phyloP scores from a whole-genome alignment of 2,888 invertebrate genomes.

The Leucophora obtusa region DNA sequence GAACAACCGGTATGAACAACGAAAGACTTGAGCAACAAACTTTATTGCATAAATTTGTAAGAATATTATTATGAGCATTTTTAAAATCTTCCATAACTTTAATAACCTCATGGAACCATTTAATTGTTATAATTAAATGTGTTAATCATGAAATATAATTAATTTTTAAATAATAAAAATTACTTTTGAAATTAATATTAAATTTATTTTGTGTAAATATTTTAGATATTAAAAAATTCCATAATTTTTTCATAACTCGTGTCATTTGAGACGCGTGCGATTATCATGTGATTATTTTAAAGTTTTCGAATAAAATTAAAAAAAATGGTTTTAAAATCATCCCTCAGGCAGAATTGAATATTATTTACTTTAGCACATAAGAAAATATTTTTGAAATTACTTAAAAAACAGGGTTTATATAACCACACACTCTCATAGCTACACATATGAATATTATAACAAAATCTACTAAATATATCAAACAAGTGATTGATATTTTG shows the following conservation, averaged over 20 bases:
- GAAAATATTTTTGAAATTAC: background rate
- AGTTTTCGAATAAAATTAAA: background rate
- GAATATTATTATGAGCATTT: background rate
- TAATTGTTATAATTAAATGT: conserved; percentile 54
- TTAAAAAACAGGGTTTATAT: background rate
- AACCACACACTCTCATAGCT: conserved; percentile 5
- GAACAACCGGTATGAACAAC: conserved; percentile 40
- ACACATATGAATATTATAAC: background rate
- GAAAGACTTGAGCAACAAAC: conserved; percentile 73
- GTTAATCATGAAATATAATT: conserved; percentile 53
- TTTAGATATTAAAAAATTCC: conserved; percentile 26
- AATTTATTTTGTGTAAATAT: conserved; percentile 13
- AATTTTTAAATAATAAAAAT: conserved; percentile 15
- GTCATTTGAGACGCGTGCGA: conserved; percentile 78
- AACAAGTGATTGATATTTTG: conserved; percentile 60
- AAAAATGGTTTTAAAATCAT: background rate
- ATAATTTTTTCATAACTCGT: conserved; percentile 67
- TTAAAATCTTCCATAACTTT: conserved; percentile 14
- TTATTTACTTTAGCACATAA: conserved; percentile 8
- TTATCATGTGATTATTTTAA: conserved; percentile 66
- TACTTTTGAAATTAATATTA: conserved; percentile 22
- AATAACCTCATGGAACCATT: conserved; percentile 29
- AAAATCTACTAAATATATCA: conserved; percentile 7
- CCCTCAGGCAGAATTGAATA: conserved; percentile 10
- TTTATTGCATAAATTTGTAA: conserved; percentile 33